Conservation (phyloP, 2,888 invertebrate species). For the Nomada ruficornis region DNA sequence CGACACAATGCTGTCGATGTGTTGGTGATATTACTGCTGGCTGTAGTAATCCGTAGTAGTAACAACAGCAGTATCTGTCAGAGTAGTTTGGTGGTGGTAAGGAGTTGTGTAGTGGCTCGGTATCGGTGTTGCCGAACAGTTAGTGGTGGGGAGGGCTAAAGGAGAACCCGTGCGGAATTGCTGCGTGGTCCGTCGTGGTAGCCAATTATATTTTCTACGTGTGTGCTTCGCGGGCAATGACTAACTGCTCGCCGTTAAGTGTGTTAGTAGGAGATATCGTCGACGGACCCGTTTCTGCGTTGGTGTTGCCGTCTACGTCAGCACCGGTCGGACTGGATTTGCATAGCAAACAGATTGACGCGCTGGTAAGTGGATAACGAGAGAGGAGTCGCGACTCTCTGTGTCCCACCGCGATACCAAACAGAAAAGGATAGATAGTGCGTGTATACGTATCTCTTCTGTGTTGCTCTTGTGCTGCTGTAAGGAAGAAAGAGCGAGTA, state of each 20-base stretch:
- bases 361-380: constrained; percentile 82
- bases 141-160: constrained; percentile 52
- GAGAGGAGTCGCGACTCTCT: constrained; percentile 68
- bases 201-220: constrained; percentile 70
- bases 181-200: constrained; percentile 64
- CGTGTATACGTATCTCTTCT: constrained; percentile 26
- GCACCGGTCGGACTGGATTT: constrained; percentile 81
- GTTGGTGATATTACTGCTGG: constrained; percentile 51
- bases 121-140: constrained; percentile 47
- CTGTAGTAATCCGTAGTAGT: constrained; percentile 53
- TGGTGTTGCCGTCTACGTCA: constrained; percentile 77
- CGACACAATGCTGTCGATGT: constrained; percentile 38
- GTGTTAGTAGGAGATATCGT: constrained; percentile 79
- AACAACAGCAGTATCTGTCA: constrained; percentile 49
- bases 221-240: constrained; percentile 77
- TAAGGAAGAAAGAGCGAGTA: constrained; percentile 41
- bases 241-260: constrained; percentile 77
- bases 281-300: constrained; percentile 69
- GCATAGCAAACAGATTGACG: constrained; percentile 83
- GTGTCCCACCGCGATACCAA: constrained; percentile 53
- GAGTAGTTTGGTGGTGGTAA: constrained; percentile 38
- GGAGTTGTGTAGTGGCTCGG: constrained; percentile 51
- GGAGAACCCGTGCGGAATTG: constrained; percentile 68
- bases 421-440: constrained; percentile 53
- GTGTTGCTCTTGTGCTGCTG: constrained; percentile 24